Base-by-base conservation (phyloP, 2,888 invertebrate genomes). In the Drosophila emarginata region DNA sequence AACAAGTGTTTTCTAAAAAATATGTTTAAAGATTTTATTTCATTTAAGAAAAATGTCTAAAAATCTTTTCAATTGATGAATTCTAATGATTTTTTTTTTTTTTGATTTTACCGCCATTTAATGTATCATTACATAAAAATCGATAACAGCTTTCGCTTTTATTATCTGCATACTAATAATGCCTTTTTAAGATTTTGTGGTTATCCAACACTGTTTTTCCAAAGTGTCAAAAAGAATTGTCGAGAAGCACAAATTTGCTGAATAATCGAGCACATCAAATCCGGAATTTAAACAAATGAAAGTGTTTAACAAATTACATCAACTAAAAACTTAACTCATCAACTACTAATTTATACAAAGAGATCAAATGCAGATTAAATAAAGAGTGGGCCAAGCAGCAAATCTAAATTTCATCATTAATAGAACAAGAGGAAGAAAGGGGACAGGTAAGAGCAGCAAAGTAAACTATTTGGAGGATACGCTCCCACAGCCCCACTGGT, bases 401-500 rank as follows among this genome's bases (percentile, higher is more conserved):
- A 39, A 69, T 69, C 64, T 40, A 70, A 70, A 70, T 70, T 69
- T 64, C 26, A 59, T 58, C 45, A 45, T 18, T 18, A 2, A 7
- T 1, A 2, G 11, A 15, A 2, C 1, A 45, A 7, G 9, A 15
- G 1, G 9, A 11, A 28, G 58, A 63, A 68, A 69, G 69, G 58
- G 53, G 63, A 63, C 28, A 58, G 68, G 68, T 61, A 61, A 56
- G 56, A 56, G 52, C 56, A 56, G 36, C 51, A 62, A 63, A 40
- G 57, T 62, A 28, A 26, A 52, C 36, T 58, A 68, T 57, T 69
- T 63, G 23, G 69, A 68, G 69, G 69, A 70, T 69, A 69, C 45
- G 45, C 69, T 70, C 69, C 69, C 69, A 70, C 69, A 70, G 69
- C 69, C 69, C 69, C 69, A 70, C 69, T 70, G 69, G 70, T 69